Percentiles rank a stretch among this genome's conserved stretches.
phyloP scores from a whole-genome alignment of 2,888 invertebrate species.

The Magallana nippona region DNA sequence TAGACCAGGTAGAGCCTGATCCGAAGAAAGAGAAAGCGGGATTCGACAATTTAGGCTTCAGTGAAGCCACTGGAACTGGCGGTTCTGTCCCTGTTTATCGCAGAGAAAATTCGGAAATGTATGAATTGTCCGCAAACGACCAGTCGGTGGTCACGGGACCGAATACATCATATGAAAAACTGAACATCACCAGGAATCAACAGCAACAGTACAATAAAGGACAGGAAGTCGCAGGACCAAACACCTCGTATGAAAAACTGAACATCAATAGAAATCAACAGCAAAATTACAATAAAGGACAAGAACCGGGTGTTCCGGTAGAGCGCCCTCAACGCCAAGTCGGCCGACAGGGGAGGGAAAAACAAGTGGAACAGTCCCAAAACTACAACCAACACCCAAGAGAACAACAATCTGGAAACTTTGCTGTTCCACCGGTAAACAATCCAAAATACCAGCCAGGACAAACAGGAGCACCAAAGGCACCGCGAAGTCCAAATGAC shows the following conservation, averaged over 20 bases:
- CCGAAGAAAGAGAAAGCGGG: conserved; percentile 7
- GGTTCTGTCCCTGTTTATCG: conserved; percentile 30
- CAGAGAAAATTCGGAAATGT: conserved; percentile 47
- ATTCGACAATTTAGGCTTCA: conserved; percentile 41
- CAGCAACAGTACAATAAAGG: background rate
- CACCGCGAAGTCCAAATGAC: background rate
- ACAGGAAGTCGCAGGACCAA: conserved; percentile 35
- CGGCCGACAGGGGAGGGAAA: background rate
- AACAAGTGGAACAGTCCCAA: background rate
- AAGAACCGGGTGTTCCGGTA: background rate
- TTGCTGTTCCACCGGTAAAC: background rate
- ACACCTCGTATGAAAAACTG: conserved; percentile 4
- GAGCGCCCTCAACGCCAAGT: background rate
- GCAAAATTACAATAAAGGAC: background rate
- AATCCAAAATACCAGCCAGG: background rate
- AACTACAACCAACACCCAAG: background rate
- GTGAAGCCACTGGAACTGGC: conserved; percentile 34
- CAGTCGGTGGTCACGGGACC: conserved; percentile 42
- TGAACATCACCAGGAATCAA: background rate
- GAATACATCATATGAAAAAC: conserved; percentile 5
- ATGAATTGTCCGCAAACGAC: conserved; percentile 41
- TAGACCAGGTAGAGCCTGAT: conserved; percentile 11
- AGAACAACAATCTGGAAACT: background rate
- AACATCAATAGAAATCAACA: background rate
- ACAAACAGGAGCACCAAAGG: background rate